Evolutionary conservation across 2,888 invertebrate species (phyloP), one percentile per base, ranked within the genome.

Genomic region (Argyresthia albistria): DNA sequence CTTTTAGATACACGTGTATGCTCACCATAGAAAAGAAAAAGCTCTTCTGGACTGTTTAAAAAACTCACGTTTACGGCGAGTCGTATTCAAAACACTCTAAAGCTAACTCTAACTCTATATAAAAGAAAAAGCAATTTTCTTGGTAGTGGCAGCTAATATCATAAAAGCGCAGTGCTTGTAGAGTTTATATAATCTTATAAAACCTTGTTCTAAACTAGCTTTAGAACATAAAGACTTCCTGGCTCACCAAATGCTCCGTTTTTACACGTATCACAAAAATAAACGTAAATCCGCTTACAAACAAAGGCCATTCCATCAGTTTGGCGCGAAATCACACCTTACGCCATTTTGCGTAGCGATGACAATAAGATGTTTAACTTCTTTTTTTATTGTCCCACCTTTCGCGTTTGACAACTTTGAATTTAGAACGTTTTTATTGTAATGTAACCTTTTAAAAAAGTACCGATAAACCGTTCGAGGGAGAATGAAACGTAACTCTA

Each of bases 351-450:
- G 73, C 77, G 74, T 66, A 68, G 69, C 63, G 67, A 65, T 69
- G 70, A 78, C 76, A 73, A 53, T 76, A 86, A 86, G 84, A 78
- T 73, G 80, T 78, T 80, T 51, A 81, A 86, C 81, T 81, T 81
- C 79, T 76, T 80, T 87, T 87, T 86, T 87, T 51, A 87, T 82
- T 72, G 76, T 69, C 75, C 63, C 81, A 83, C 86, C 84, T 86
- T 82, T 81, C 76, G 78, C 65, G 72, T 74, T 73, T 73, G 70
- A 80, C 77, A 81, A 81, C 78, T 86, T 84, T 80, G 81, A 76
- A 81, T 80, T 78, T 75, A 66, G 70, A 74, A 76, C 73, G 69
- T 73, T 83, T 77, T 84, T 83, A 81, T 80, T 77, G 69, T 69
- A 63, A 60, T 77, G 69, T 69, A 63, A 60, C 63, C 64, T 56